Percentiles rank a stretch among this genome's conserved stretches.
phyloP scores from a whole-genome alignment of 2,888 invertebrate species.

The Coelinius sp. region DNA sequence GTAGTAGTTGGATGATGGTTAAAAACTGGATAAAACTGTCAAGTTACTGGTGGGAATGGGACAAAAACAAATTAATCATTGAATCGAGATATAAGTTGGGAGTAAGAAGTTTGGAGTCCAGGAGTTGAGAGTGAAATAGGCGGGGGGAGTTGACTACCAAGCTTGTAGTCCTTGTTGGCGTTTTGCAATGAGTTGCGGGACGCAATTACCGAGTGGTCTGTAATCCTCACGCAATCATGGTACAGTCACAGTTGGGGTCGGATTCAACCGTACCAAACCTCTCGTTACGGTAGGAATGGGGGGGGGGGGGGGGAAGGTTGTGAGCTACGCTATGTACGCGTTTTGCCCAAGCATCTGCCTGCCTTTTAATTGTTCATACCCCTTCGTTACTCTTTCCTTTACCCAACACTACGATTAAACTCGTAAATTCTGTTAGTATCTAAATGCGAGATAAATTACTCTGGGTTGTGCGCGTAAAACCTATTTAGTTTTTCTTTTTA shows the following conservation, averaged over 20 bases:
- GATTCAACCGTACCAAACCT: slow-evolving; percentile 49
- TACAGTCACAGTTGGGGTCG: slow-evolving; percentile 45
- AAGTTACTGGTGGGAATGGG: slow-evolving; percentile 19
- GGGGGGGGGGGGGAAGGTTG: neutral
- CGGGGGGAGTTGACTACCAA: neutral
- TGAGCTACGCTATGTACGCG: slow-evolving; percentile 24
- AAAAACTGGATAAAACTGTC: slow-evolving; percentile 41
- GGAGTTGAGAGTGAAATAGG: neutral
- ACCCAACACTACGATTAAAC: slow-evolving; percentile 42
- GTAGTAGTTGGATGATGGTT: slow-evolving; percentile 34
- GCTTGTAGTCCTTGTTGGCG: neutral
- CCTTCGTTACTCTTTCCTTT: neutral
- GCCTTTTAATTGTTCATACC: slow-evolving; percentile 35
- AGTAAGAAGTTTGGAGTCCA: neutral
- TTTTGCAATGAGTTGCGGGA: slow-evolving; percentile 46
- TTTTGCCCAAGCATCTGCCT: slow-evolving; percentile 13
- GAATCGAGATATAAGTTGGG: slow-evolving; percentile 35
- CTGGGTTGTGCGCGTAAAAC: neutral
- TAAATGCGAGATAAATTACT: slow-evolving; percentile 6
- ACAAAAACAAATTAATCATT: slow-evolving; percentile 40
- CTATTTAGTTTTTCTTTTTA: neutral
- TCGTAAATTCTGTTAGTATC: slow-evolving; percentile 39
- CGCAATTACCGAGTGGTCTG: slow-evolving; percentile 66
- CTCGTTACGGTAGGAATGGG: slow-evolving; percentile 16
- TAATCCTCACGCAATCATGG: slow-evolving; percentile 68